These are phyloP conservation scores for Leptothorax acervorum DNA, from an alignment of 2,888 invertebrate species.

Conservation along the genomic window DNA sequence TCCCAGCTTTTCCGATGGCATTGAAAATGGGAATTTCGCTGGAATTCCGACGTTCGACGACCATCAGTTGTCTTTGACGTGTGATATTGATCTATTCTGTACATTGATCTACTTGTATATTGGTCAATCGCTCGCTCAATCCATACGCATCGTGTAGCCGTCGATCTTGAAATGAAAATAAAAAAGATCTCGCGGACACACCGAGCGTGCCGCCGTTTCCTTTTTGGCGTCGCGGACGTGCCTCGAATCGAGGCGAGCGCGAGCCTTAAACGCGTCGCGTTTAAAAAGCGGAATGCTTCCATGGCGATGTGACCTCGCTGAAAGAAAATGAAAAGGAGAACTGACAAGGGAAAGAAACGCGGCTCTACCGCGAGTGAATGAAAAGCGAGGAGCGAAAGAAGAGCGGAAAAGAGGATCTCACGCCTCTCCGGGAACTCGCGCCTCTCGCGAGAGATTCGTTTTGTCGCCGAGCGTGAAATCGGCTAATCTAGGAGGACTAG, in stretches of 20 bases:
- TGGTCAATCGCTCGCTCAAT: not conserved
- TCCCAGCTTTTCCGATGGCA: not conserved
- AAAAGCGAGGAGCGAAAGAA: slow-evolving; percentile 6
- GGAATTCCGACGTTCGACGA: not conserved
- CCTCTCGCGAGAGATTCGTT: slow-evolving; percentile 17
- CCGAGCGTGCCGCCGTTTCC: slow-evolving; percentile 19
- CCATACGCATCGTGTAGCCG: not conserved
- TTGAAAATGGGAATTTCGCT: not conserved
- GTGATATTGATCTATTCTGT: not conserved
- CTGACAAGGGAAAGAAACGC: not conserved
- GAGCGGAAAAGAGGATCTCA: slow-evolving; percentile 13
- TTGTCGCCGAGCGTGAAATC: not conserved
- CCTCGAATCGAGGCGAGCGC: slow-evolving; percentile 38
- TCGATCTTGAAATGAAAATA: slow-evolving; percentile 25
- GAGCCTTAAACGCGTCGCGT: slow-evolving; percentile 39
- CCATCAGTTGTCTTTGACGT: too few species aligned
- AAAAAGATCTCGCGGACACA: slow-evolving; percentile 25
- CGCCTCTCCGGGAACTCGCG: not conserved
- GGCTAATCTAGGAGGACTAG: not conserved
- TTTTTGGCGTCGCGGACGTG: slow-evolving; percentile 41
- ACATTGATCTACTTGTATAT: not conserved
- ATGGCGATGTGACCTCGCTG: slow-evolving; percentile 8
- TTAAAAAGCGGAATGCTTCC: slow-evolving; percentile 38
- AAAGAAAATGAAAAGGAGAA: slow-evolving; percentile 43
- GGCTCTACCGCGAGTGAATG: slow-evolving; percentile 1